Evolutionary conservation across 37 sponge, comb jelly and placozoan genomes (phyloP), one percentile per base, ranked within the genome.

Genomic region (Aphrocallistes beatrix): DNA sequence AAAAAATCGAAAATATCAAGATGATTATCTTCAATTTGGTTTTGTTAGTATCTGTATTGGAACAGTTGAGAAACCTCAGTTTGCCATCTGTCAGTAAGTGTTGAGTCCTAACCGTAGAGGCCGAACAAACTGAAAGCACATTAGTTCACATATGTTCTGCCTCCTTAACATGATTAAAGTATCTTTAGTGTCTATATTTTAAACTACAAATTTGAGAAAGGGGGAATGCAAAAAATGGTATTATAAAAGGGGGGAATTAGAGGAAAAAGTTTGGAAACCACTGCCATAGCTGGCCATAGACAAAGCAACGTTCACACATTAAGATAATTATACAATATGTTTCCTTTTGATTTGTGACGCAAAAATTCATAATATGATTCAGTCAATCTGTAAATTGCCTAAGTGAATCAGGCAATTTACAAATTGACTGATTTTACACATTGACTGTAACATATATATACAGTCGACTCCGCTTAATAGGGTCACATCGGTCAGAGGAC

Each of bases 401-500:
- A 3, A 60, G n/a, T 60, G 75, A 60, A 25, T 60, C 75, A 60
- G 75, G 10, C 75, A 60, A 19, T 25, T 60, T 60, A 30, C n/a
- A 60, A 60, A 60, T 60, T 60, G 75, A 19, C 75, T 60, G 34
- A 60, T n/a, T n/a, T n/a, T n/a, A n/a, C n/a, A n/a, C n/a, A n/a
- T n/a, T n/a, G n/a, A n/a, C n/a, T n/a, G n/a, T n/a, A n/a, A n/a
- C n/a, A n/a, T n/a, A n/a, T n/a, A n/a, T n/a, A n/a, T n/a, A n/a
- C n/a, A n/a, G n/a, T n/a, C n/a, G n/a, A n/a, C n/a, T n/a, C n/a
- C n/a, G n/a, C n/a, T n/a, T n/a, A n/a, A n/a, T n/a, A n/a, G n/a
- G n/a, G n/a, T n/a, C n/a, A n/a, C n/a, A n/a, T n/a, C n/a, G n/a
- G n/a, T n/a, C n/a, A n/a, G n/a, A n/a, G n/a, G n/a, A n/a, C n/a